Base-by-base conservation (phyloP, 1,140 invertebrate genomes). In the Drosophila sp. region DNA sequence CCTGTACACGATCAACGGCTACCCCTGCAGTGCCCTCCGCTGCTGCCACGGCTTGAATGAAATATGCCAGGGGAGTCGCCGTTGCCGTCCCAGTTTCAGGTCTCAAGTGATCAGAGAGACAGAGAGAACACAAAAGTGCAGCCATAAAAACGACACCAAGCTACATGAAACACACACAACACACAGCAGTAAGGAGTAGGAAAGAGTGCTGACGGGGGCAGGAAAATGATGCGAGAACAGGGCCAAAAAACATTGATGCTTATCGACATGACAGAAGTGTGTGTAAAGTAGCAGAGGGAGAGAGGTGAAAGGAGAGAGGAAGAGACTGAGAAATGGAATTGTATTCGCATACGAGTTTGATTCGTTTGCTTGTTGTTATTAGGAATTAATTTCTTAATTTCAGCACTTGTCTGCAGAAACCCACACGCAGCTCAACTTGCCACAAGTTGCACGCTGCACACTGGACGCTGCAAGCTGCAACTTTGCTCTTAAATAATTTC, bases 61-160 rank as follows among this genome's bases (percentile, higher is more conserved):
- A 90, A 90, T 90, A 90, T 84, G 82, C 80, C 78, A 82, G 67
- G 29, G 41, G 41, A 43, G 13, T 41, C 40, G 3, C 2, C 13
- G 46, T 32, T 25, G 5, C 4, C 25, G 61, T 54, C 34, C 51
- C 67, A 40, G 59, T 54, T 64, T 65, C 67, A 57, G 18, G 14
- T 18, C 43, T 14, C 25, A 57, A 64, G 54, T 13, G 43, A 14
- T 34, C 56, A 21, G 54, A 75, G 50, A 65, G 65, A 21, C 46
- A 75, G 50, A 65, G 65, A 67, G 75, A 89, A 90, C 83, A 81
- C 89, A 83, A 84, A 89, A 89, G 89, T 89, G 82, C 89, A 90
- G 72, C 83, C 89, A 90, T 90, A 90, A 90, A 90, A 90, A 90
- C 87, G 72, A 87, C 87, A 90, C 87, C 79, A 77, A 54, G 65